phyloP scores from a whole-genome alignment of 2,888 invertebrate species.

The Watsonalla cultraria region DNA sequence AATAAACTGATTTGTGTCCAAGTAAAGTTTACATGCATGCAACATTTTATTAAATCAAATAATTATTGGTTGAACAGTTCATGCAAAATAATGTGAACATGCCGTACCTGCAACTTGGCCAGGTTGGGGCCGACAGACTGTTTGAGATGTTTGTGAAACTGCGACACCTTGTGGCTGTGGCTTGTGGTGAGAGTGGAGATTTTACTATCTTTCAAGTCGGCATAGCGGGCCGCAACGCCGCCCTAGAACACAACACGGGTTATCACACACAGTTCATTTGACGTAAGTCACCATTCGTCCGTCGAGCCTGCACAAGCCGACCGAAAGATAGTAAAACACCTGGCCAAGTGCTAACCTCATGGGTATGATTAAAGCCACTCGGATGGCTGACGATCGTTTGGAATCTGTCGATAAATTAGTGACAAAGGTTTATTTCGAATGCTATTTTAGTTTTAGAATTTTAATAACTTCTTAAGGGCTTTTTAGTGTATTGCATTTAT shows the following conservation, averaged over 20 bases:
- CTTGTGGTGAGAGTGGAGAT: conserved; percentile 90
- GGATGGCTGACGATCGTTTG: conserved; percentile 13
- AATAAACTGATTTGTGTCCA: too few species aligned
- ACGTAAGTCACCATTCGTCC: conserved; percentile 31
- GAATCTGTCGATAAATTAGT: conserved; percentile 20
- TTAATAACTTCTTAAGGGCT: too few species aligned
- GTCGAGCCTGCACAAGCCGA: conserved; percentile 41
- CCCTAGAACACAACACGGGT: conserved; percentile 73
- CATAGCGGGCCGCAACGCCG: conserved; percentile 86
- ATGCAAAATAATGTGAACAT: conserved; percentile 48
- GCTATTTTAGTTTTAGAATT: too few species aligned
- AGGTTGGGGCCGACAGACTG: conserved; percentile 90
- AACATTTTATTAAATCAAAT: background rate
- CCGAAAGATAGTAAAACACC: conserved; percentile 81
- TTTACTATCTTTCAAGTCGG: conserved; percentile 94
- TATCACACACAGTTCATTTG: conserved; percentile 21
- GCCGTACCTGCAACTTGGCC: conserved; percentile 90
- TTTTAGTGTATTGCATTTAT: too few species aligned
- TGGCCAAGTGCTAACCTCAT: conserved; percentile 62
- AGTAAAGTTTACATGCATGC: background rate
- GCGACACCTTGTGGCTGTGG: conserved; percentile 94
- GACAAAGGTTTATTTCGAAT: background rate
- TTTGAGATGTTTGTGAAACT: conserved; percentile 96
- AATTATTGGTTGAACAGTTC: conserved; percentile 10
- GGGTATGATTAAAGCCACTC: conserved; percentile 41